Percentiles rank a stretch among this genome's conserved stretches.
Evolutionary conservation across 1,140 invertebrate genomes (phyloP).

Genomic region (Riptortus pedestris): DNA sequence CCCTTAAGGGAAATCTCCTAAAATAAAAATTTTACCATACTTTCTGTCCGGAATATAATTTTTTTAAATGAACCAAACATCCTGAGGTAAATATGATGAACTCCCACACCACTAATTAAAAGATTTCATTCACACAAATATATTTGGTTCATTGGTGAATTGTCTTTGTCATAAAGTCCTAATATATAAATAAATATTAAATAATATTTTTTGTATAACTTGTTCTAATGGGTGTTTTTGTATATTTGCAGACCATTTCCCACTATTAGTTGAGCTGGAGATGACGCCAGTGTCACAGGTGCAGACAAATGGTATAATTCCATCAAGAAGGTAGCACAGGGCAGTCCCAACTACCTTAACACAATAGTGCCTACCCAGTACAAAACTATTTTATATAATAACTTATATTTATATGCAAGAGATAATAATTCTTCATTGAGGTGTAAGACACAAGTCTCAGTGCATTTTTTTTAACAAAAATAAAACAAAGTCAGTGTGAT

Average conservation of each 20-base stretch:
- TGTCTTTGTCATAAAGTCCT: too few species aligned
- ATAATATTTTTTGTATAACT: too few species aligned
- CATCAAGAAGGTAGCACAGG: constrained; percentile 37
- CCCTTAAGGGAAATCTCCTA: too few species aligned
- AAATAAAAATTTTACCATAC: too few species aligned
- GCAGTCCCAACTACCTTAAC: background rate
- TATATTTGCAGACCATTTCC: constrained; percentile 81
- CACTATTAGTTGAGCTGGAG: constrained; percentile 87
- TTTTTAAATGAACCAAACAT: too few species aligned
- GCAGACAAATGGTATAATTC: constrained; percentile 22
- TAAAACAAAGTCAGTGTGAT: constrained; percentile 16
- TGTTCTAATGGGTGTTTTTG: too few species aligned
- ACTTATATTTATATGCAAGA: constrained; percentile 13
- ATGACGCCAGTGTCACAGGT: constrained; percentile 51
- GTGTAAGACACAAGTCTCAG: constrained; percentile 18
- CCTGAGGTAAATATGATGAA: too few species aligned
- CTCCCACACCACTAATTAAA: too few species aligned
- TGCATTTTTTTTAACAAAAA: constrained; percentile 18
- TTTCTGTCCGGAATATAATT: too few species aligned
- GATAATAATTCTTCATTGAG: constrained; percentile 4
- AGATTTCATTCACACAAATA: too few species aligned
- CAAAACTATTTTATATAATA: constrained; percentile 15
- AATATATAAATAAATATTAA: too few species aligned
- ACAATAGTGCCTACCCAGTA: constrained; percentile 27
- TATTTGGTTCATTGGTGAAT: too few species aligned